phyloP scores from a whole-genome alignment of 2,888 invertebrate genomes.

The Glyphotaelius pellucidus region DNA sequence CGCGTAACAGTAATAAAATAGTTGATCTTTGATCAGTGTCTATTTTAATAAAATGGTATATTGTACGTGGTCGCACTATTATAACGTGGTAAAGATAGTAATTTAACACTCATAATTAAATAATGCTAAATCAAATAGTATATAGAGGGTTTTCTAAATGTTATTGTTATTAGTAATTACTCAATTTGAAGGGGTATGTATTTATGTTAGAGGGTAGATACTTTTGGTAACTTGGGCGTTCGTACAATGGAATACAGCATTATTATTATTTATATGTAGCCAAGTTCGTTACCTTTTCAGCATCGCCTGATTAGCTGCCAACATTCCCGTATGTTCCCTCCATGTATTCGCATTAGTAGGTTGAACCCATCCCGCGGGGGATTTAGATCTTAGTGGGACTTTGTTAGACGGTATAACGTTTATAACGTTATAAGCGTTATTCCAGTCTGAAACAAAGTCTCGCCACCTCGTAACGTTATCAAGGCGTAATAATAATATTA shows the following conservation, averaged over 20 bases:
- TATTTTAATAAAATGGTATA: not conserved
- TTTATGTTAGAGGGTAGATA: not conserved
- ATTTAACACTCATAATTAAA: not conserved
- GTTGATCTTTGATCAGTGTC: not conserved
- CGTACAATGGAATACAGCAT: not conserved
- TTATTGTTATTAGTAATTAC: not conserved
- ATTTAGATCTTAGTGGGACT: constrained; percentile 42
- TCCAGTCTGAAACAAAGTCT: constrained; percentile 54
- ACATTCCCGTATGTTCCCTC: not conserved
- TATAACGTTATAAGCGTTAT: constrained; percentile 31
- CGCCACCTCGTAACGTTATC: constrained; percentile 64
- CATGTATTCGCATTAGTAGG: constrained; percentile 34
- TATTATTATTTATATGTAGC: constrained; percentile 6
- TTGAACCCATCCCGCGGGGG: constrained; percentile 39
- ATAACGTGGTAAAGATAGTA: no score
- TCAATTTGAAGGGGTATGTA: not conserved
- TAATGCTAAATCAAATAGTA: not conserved
- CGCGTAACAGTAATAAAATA: not conserved
- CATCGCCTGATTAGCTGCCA: constrained; percentile 5
- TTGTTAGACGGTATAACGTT: constrained; percentile 41
- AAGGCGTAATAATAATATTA: constrained; percentile 64
- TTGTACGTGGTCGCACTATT: not conserved
- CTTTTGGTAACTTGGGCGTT: not conserved
- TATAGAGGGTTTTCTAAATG: not conserved
- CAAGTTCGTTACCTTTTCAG: constrained; percentile 16